Evolutionary conservation across 2,797 vertebrate species (phyloP).

Genomic region (Oreochromis mossambicus): DNA sequence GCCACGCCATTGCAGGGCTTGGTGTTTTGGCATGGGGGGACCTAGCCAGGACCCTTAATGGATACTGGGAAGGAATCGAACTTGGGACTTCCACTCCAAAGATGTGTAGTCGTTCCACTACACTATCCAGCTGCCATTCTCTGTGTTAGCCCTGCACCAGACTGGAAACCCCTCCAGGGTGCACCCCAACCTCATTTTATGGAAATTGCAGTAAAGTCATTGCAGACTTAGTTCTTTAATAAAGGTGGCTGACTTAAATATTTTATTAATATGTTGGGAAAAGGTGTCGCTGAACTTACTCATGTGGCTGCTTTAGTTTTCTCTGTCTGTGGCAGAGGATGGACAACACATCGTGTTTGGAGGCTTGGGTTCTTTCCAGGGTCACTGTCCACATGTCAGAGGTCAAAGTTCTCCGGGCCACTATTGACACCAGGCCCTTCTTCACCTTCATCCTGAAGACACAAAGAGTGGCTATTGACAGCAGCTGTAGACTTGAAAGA

Average conservation of each 20-base stretch:
- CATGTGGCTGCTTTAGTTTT: background rate
- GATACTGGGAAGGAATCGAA: background rate
- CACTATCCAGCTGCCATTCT: background rate
- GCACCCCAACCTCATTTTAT: background rate
- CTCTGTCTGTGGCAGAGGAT: constrained; percentile 62
- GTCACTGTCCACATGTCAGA: constrained; percentile 67
- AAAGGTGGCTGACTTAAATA: background rate
- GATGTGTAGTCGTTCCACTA: accelerated
- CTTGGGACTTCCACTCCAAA: background rate
- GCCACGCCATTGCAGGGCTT: accelerated
- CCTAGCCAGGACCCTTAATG: background rate
- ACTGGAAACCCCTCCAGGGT: background rate
- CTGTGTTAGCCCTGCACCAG: background rate
- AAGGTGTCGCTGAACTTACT: background rate
- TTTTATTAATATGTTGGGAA: background rate
- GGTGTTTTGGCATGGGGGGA: background rate
- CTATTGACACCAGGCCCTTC: constrained; percentile 68
- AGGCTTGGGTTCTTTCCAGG: constrained; percentile 63
- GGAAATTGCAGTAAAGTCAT: background rate
- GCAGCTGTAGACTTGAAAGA: background rate
- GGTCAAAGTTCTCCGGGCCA: constrained; percentile 52
- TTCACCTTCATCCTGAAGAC: constrained; percentile 68
- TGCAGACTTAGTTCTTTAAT: background rate
- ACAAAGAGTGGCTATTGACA: background rate
- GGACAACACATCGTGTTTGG: constrained; percentile 67